Base-by-base conservation (phyloP, 2,888 invertebrate species). In the Drosophila melanosoma region DNA sequence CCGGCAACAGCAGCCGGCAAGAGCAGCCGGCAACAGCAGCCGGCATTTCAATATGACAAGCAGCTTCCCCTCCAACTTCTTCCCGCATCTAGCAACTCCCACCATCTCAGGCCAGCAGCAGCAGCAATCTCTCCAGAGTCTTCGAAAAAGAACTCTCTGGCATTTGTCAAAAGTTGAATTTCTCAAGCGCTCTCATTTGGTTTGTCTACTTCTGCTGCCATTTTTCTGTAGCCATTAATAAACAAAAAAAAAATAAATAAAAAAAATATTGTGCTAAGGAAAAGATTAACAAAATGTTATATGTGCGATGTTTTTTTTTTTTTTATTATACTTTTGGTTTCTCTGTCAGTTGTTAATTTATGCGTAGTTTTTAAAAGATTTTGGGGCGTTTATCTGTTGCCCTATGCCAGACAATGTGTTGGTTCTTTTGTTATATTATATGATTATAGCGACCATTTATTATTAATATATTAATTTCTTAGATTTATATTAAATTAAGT, bases 41-140 rank as follows among this genome's bases (percentile, higher is more conserved):
- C 76, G 78, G 78, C 81, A 76, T 59, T 69, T 76, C 78, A 69
- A 74, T 77, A 60, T 72, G 61, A 56, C 69, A 59, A 66, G 63
- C 76, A 58, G 69, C 60, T 40, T 68, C 52, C 67, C 40, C 60
- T 58, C 42, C 36, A 45, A 36, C 29, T 32, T 12, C 20, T 20
- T 20, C 54, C 49, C 36, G 29, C 29, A 29, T 12, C 23, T 26
- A 26, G 1, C 4, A 12, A 35, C 38, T 59, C 48, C 0, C 36
- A 36, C 6, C 20, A 20, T 12, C 17, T 10, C 17, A 6, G n/a
- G 1, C 15, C 6, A 17, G 20, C 15, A n/a, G 45, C 17, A 35
- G 20, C 15, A 20, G 45, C 17, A 35, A 29, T 69, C 63, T 52
- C 53, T 54, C 32, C 12, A 8, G 12, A 11, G 15, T 63, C 66